Conservation (phyloP, 2,113 vertebrate species). For the Rissa tridactyla region DNA sequence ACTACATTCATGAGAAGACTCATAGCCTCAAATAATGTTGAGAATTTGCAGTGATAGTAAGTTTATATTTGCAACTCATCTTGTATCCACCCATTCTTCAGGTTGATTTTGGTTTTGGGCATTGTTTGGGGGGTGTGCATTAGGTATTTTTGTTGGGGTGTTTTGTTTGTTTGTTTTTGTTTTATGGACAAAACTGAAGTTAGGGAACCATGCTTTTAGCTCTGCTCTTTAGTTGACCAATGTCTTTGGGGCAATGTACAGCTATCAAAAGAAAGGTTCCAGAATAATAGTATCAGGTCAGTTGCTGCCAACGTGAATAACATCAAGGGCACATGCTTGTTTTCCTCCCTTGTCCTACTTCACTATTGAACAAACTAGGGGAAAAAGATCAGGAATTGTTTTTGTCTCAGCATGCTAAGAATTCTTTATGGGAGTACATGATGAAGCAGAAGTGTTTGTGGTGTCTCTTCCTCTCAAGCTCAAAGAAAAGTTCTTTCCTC, state of each 20-base stretch:
- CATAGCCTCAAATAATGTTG: neutral
- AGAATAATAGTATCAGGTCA: neutral
- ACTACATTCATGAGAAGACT: neutral
- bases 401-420: neutral
- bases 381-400: neutral
- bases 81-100: neutral
- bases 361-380: neutral
- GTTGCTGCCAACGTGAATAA: slow-evolving; percentile 50
- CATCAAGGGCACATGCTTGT: slow-evolving; percentile 15
- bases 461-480: neutral
- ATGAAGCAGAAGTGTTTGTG: neutral
- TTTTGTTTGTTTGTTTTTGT: neutral
- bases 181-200: neutral
- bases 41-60: neutral
- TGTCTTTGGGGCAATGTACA: slow-evolving; percentile 9
- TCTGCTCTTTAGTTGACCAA: neutral
- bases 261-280: neutral
- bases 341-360: neutral
- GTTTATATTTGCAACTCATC: neutral
- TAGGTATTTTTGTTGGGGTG: neutral
- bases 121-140: fast-evolving
- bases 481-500: neutral
- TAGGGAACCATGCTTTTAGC: neutral
- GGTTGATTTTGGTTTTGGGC: neutral
- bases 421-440: neutral